A percentile compares a stretch with the other conserved stretches of the same genome.
Evolutionary conservation across 2,888 invertebrate species (phyloP).

Genomic region (Thelaira solivaga): DNA sequence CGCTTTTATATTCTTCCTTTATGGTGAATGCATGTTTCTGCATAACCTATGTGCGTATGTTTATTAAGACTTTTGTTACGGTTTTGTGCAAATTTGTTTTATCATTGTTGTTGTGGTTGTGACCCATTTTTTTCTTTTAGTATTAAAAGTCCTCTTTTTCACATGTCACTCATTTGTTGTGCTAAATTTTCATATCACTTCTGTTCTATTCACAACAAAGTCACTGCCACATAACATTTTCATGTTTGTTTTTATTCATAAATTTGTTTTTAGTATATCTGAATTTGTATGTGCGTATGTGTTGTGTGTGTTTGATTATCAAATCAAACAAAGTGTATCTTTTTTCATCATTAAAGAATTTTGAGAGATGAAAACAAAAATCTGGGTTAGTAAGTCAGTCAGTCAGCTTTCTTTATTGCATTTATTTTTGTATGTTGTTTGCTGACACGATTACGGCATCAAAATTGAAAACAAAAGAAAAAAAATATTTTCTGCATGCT

Average conservation of each 20-base stretch:
- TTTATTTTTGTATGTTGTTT: not conserved
- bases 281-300: not conserved
- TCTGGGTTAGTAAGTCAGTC: slow-evolving; percentile 32
- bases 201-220: slow-evolving; percentile 27
- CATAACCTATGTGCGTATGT: not conserved
- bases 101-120: not conserved
- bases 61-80: not conserved
- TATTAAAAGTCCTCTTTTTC: not conserved
- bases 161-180: slow-evolving; percentile 32
- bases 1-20: slow-evolving; percentile 16
- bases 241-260: not conserved
- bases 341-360: slow-evolving; percentile 12
- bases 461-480: not conserved
- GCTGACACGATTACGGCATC: not conserved
- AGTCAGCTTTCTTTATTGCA: slow-evolving; percentile 8
- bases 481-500: too few species aligned
- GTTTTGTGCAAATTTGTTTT: not conserved
- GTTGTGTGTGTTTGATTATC: not conserved
- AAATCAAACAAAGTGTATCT: slow-evolving; percentile 29
- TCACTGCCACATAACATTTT: slow-evolving; percentile 42
- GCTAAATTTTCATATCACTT: slow-evolving; percentile 31
- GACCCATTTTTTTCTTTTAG: slow-evolving; percentile 3
- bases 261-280: not conserved
- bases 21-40: not conserved
- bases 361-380: slow-evolving; percentile 5